Conservation (phyloP, 2,113 vertebrate genomes). For the Brevimyrus niger region DNA sequence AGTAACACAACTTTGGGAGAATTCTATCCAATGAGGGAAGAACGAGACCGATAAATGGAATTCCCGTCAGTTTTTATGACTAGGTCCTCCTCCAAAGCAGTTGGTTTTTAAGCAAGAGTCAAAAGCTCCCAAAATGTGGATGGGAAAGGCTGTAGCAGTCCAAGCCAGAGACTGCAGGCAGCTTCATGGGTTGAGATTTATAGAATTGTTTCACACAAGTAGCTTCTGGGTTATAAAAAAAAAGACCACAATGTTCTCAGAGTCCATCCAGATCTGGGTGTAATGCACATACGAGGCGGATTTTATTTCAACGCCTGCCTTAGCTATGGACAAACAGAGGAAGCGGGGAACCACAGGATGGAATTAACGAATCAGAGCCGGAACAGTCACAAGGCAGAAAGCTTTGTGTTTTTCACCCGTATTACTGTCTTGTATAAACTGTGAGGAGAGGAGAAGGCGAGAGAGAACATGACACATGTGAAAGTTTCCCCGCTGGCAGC, state of each 20-base stretch:
- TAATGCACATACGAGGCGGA: not conserved
- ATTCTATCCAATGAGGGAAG: not conserved
- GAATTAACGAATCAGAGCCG: not conserved
- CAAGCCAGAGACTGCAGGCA: not conserved
- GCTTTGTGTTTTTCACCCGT: not conserved
- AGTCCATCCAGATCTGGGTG: not conserved
- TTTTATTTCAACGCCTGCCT: not conserved
- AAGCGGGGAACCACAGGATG: not conserved
- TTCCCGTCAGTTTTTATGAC: not conserved
- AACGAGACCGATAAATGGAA: not conserved
- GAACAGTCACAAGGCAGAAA: not conserved
- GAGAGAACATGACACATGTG: not conserved
- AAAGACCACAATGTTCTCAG: not conserved
- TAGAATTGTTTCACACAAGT: not conserved
- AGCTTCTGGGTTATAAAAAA: not conserved
- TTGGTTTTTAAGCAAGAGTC: not conserved
- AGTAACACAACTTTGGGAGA: not conserved
- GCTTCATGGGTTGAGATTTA: not conserved
- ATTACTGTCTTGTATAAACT: not conserved
- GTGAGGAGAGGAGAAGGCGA: not conserved
- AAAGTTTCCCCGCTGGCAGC: not conserved
- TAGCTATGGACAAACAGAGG: not conserved
- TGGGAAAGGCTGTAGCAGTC: not conserved
- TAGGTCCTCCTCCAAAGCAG: not conserved
- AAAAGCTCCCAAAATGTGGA: not conserved